These are phyloP conservation scores for Neuroterus valhalla DNA, from an alignment of 1,140 invertebrate species.

Conservation along the genomic window DNA sequence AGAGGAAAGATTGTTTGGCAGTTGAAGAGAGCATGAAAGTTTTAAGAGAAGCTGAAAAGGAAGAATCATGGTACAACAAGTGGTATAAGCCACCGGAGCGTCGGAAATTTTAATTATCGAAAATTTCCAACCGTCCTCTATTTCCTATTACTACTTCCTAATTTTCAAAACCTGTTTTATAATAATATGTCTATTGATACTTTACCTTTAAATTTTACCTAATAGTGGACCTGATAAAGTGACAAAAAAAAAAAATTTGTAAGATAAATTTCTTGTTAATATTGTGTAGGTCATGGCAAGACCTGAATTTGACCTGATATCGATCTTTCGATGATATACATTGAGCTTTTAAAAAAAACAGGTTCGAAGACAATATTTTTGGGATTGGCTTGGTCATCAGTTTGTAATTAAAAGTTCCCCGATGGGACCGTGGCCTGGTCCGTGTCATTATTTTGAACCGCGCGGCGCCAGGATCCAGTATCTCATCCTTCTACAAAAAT, in stretches of 20 bases:
- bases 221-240: background rate
- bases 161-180: background rate
- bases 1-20: too few species aligned
- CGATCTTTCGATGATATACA: background rate
- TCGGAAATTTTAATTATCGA: too few species aligned
- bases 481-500: slow-evolving; percentile 68
- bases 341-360: slow-evolving; percentile 44
- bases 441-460: slow-evolving; percentile 73
- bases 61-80: too few species aligned
- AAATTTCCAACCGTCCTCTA: too few species aligned
- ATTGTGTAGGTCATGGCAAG: slow-evolving; percentile 19
- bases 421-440: slow-evolving; percentile 60
- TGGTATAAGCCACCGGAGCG: too few species aligned
- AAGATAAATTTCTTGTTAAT: background rate
- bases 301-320: background rate
- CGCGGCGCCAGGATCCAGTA: slow-evolving; percentile 71
- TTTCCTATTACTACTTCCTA: too few species aligned
- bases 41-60: too few species aligned
- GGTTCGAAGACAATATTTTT: slow-evolving; percentile 72
- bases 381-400: slow-evolving; percentile 73
- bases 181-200: background rate
- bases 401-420: slow-evolving; percentile 74
- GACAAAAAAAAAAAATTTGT: background rate
- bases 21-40: too few species aligned
- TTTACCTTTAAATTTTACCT: background rate